A percentile compares a stretch with the other conserved stretches of the same genome.
These are phyloP conservation scores for Macaca mulatta DNA, from an alignment of 2,113 vertebrate genomes.

Conservation along the genomic window DNA sequence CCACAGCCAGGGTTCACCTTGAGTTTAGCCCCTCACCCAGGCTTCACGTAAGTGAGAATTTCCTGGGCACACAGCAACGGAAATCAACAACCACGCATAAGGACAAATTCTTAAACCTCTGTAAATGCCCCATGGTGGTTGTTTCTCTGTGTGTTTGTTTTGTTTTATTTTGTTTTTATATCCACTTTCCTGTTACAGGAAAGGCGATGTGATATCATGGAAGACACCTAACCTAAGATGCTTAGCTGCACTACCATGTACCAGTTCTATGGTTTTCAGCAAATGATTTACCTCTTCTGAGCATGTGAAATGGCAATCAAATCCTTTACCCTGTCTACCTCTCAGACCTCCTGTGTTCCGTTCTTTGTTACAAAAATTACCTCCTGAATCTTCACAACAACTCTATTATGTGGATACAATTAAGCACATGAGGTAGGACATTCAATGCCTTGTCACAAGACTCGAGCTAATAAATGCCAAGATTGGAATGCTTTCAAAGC, in stretches of 20 bases:
- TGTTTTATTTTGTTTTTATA: background rate
- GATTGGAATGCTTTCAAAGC: background rate
- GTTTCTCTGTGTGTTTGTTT: background rate
- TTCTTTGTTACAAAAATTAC: background rate
- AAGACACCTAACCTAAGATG: background rate
- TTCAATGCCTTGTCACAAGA: background rate
- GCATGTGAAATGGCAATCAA: constrained; percentile 8
- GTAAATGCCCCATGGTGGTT: background rate
- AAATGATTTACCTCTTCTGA: background rate
- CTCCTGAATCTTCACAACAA: background rate
- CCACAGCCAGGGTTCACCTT: background rate
- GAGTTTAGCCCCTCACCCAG: background rate
- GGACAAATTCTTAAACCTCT: background rate
- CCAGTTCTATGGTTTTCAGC: background rate
- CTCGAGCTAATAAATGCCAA: background rate
- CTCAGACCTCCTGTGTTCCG: background rate
- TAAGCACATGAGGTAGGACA: background rate
- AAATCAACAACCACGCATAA: background rate
- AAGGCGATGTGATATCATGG: background rate
- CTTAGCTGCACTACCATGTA: background rate
- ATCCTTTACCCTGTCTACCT: background rate
- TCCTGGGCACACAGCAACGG: background rate
- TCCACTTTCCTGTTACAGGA: background rate
- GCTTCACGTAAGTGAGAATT: background rate
- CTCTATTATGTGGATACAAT: background rate